These are phyloP conservation scores for Syritta pipiens DNA, from an alignment of 2,888 invertebrate species.

Conservation along the genomic window DNA sequence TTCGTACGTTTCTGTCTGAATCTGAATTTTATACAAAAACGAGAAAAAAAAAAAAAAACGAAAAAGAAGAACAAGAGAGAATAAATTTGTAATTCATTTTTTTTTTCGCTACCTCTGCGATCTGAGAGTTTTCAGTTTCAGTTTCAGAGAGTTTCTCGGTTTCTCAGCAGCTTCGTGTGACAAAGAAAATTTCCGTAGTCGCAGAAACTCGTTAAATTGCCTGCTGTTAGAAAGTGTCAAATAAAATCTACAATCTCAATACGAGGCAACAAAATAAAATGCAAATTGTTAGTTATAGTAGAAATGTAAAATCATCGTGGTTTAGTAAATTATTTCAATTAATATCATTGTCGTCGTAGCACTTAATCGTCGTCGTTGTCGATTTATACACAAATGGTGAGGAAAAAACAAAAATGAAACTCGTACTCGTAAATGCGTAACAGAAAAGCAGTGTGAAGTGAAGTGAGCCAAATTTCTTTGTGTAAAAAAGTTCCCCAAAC, in stretches of 20 bases:
- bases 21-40: no score
- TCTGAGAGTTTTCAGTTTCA: conserved; percentile 34
- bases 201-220: conserved; percentile 18
- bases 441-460: conserved; percentile 59
- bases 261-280: conserved; percentile 37
- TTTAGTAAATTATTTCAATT: conserved; percentile 13
- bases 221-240: conserved; percentile 55
- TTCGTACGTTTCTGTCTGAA: conserved; percentile 6
- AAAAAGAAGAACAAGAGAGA: no score
- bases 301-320: conserved; percentile 46
- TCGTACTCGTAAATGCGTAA: conserved; percentile 59
- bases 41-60: no score
- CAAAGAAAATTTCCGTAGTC: conserved; percentile 62
- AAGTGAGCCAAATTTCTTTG: conserved; percentile 64
- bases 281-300: conserved; percentile 47
- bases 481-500: conserved; percentile 29
- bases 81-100: no score
- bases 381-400: conserved; percentile 37
- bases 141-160: conserved; percentile 43
- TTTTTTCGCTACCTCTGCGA: conserved; percentile 6
- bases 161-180: conserved; percentile 25
- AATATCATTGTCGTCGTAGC: conserved; percentile 15
- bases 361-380: not conserved
- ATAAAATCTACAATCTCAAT: conserved; percentile 2
- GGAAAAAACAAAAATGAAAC: conserved; percentile 42